Evolutionary conservation across 2,797 vertebrate genomes (phyloP), one percentile per base, ranked within the genome.

Genomic region (Balearica regulorum): DNA sequence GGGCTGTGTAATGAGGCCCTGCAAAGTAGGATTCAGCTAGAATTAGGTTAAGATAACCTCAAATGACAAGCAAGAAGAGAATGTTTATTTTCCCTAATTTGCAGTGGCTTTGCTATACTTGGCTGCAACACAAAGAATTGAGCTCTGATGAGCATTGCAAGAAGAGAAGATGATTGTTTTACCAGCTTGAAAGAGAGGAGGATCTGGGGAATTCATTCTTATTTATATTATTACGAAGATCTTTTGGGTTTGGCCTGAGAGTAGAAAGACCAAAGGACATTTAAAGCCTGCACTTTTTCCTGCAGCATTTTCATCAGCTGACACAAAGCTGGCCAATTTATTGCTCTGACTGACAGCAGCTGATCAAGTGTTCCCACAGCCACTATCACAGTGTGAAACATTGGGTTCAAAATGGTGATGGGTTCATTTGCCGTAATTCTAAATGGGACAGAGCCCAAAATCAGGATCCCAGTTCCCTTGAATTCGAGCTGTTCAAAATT

Each of bases 341-440:
- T 97, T 93, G 94, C 93, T 88, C 92, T 95, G 94, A 96, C 91
- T 96, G 96, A 96, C 94, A 96, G 94, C 95, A 96, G 95, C 89
- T 95, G 94, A 96, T 96, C 95, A 97, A 96, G 92, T 90, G 85
- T 64, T 97, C 96, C 92, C 95, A 93, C 85, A 93, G 92, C 94
- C 89, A 82, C 95, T 71, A 97, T 96, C 95, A 96, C 91, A 96
- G 92, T 88, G 94, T 94, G 93, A 97, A 96, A 93, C 89, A 92
- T 46, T 97, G 96, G 91, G 96, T 95, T 97, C 96, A 97, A 94
- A 97, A 97, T 96, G 95, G 93, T 97, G 95, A 97, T 94, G 92
- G 87, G 90, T 94, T 96, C 93, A 97, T 97, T 97, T 93, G 85
- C 93, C 82, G 81, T 96, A 96, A 97, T 96, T 96, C 92, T 95